A percentile compares a stretch with the other conserved stretches of the same genome.
phyloP scores from a whole-genome alignment of 2,797 vertebrate species.

The Erethizon dorsatum region DNA sequence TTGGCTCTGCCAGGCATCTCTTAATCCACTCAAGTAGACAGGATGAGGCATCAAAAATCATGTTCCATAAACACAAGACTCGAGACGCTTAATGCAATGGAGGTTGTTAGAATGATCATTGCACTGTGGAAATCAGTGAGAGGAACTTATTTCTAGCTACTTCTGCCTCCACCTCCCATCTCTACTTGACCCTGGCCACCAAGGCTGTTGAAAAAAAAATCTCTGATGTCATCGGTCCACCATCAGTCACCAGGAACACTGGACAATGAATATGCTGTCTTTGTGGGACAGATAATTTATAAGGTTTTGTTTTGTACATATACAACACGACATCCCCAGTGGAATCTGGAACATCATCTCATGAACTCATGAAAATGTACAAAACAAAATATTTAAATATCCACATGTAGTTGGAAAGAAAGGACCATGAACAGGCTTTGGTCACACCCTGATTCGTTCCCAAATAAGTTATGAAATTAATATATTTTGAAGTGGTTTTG shows the following conservation, averaged over 20 bases:
- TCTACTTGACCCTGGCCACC: background rate
- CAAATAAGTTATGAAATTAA: background rate
- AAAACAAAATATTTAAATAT: background rate
- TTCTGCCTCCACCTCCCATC: background rate
- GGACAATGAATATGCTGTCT: background rate
- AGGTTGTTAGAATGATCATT: rapidly evolving
- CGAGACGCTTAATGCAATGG: background rate
- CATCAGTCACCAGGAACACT: background rate
- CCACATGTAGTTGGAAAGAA: background rate
- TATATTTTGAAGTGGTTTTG: background rate
- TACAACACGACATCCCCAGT: background rate
- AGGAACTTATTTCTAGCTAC: background rate
- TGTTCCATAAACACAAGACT: background rate
- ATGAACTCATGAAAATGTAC: background rate
- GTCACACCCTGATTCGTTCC: background rate
- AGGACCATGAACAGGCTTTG: background rate
- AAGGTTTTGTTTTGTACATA: background rate
- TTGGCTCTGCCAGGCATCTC: background rate
- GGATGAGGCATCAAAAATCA: background rate
- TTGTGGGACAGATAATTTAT: background rate
- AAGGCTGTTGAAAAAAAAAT: background rate
- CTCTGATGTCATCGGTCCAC: background rate
- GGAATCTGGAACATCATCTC: background rate
- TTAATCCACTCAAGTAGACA: background rate
- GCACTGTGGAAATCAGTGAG: background rate